These are phyloP conservation scores for Apamea crenata DNA, from an alignment of 2,888 invertebrate species.

Conservation along the genomic window DNA sequence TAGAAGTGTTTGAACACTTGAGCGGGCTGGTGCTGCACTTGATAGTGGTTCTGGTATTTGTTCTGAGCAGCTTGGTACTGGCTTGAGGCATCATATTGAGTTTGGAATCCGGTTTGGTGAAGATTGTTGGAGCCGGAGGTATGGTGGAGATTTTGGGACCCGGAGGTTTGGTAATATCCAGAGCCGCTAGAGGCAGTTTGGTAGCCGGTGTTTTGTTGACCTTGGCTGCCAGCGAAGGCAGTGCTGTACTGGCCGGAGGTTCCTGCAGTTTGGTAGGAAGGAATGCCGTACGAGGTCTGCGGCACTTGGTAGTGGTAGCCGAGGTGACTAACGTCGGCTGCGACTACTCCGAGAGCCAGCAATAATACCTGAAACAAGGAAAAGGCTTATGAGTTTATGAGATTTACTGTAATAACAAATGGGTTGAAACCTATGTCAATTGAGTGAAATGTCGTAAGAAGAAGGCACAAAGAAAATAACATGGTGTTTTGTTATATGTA, in stretches of 20 bases:
- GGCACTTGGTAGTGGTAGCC: constrained; percentile 86
- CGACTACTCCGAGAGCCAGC: constrained; percentile 75
- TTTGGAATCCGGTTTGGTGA: constrained; percentile 44
- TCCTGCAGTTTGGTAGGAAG: constrained; percentile 75
- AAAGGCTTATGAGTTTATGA: constrained; percentile 51
- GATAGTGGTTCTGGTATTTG: constrained; percentile 90
- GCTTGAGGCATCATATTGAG: constrained; percentile 69
- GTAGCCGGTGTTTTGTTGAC: constrained; percentile 29
- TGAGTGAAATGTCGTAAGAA: neutral
- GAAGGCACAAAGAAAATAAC: neutral
- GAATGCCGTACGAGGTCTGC: constrained; percentile 83
- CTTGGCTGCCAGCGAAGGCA: constrained; percentile 50
- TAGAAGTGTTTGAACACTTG: constrained; percentile 91
- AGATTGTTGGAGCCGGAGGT: constrained; percentile 21
- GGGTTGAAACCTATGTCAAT: neutral
- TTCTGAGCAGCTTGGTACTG: constrained; percentile 69
- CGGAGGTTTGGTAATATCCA: constrained; percentile 47
- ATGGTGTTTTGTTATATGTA: constrained; percentile 1
- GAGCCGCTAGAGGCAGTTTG: constrained; percentile 28
- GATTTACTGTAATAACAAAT: constrained; percentile 1
- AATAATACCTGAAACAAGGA: constrained; percentile 79
- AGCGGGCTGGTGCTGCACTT: constrained; percentile 93
- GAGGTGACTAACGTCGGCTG: constrained; percentile 79
- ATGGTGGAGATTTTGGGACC: constrained; percentile 36
- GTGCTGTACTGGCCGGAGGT: constrained; percentile 69